A percentile compares a stretch with the other conserved stretches of the same genome.
phyloP scores from a whole-genome alignment of 2,888 invertebrate genomes.

The Micoletzkya japonica region DNA sequence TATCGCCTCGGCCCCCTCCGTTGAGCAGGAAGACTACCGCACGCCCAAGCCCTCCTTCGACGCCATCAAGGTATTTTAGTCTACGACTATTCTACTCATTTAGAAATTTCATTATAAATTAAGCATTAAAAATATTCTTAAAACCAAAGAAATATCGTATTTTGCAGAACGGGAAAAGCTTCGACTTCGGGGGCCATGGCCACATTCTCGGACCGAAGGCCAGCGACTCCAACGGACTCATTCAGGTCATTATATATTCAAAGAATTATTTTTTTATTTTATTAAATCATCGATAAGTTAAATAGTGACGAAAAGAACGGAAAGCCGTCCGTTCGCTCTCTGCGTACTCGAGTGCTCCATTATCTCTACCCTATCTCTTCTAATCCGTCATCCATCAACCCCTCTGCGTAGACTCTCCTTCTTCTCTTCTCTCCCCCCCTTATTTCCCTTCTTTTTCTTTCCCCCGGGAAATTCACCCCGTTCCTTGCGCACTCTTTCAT shows the following conservation, averaged over 20 bases:
- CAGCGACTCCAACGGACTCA: slow-evolving; percentile 58
- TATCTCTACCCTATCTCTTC: no score
- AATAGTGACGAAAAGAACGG: neutral
- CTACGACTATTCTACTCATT: neutral
- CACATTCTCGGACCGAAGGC: slow-evolving; percentile 35
- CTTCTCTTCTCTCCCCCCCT: no score
- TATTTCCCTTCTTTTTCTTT: no score
- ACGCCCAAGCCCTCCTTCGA: slow-evolving; percentile 59
- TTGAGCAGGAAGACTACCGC: slow-evolving; percentile 63
- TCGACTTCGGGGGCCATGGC: slow-evolving; percentile 54
- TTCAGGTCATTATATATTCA: slow-evolving; percentile 54
- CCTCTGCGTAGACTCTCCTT: no score
- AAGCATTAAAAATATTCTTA: neutral
- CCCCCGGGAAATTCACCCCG: no score
- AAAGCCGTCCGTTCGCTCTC: neutral
- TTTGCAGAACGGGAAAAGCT: slow-evolving; percentile 56
- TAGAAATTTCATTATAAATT: neutral
- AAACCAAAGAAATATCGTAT: neutral
- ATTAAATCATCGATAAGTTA: no score
- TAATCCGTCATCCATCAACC: no score
- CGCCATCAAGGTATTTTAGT: slow-evolving; percentile 22
- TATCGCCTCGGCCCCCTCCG: slow-evolving; percentile 62
- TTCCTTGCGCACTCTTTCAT: no score
- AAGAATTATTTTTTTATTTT: neutral
- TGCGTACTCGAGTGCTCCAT: no score